Conservation (phyloP, 2,888 invertebrate genomes). For the Pristionchus maxplancki region DNA sequence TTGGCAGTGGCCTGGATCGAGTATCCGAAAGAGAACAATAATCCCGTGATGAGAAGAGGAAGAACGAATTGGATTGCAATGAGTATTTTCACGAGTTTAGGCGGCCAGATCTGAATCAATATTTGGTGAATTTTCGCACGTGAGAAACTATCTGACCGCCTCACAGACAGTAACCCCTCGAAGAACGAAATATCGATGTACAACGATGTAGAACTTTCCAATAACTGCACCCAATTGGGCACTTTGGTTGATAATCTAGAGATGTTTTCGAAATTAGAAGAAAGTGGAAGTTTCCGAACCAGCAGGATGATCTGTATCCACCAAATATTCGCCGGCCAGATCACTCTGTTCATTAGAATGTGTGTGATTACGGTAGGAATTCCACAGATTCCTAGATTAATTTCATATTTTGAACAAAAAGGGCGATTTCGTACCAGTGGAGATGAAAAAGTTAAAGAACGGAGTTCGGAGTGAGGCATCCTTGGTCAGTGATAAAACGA, state of each 20-base stretch:
- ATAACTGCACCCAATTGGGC: background rate
- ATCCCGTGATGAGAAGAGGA: background rate
- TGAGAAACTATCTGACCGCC: background rate
- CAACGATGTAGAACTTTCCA: background rate
- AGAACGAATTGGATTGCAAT: background rate
- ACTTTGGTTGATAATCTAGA: slow-evolving; percentile 2
- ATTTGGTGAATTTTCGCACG: no score
- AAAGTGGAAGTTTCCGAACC: background rate
- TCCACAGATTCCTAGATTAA: background rate
- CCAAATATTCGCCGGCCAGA: background rate
- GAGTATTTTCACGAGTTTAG: background rate
- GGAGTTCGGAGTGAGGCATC: background rate
- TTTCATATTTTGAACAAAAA: background rate
- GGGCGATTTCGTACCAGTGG: background rate
- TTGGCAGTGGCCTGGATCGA: background rate
- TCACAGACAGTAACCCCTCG: background rate
- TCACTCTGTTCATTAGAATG: background rate
- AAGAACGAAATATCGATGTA: background rate
- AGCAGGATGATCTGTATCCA: background rate
- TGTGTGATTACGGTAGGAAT: background rate
- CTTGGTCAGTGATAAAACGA: background rate
- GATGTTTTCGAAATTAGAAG: background rate
- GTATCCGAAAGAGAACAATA: background rate
- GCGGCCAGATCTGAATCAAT: background rate
- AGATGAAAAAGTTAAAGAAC: background rate